A percentile compares a stretch with the other conserved stretches of the same genome.
Evolutionary conservation across 92 coral and sea anemone genomes (phyloP).

Genomic region (Phymanthus crucifer): DNA sequence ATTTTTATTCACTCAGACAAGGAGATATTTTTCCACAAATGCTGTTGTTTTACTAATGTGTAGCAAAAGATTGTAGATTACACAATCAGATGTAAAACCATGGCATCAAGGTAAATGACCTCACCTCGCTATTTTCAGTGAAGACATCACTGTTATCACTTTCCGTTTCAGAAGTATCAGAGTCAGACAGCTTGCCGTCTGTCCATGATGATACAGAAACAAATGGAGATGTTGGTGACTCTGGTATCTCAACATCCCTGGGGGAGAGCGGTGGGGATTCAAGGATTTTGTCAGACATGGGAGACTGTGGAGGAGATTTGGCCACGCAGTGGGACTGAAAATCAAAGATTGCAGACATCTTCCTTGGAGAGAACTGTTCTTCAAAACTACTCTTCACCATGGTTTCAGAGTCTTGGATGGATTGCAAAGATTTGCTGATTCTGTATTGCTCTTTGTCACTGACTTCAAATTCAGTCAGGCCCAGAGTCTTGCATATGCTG

Average conservation of each 20-base stretch:
- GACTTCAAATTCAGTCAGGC: constrained; percentile 86
- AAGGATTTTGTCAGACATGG: constrained; percentile 40
- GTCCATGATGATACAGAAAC: constrained; percentile 37
- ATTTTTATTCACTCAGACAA: not conserved
- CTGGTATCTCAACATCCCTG: constrained; percentile 15
- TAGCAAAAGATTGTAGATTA: not conserved
- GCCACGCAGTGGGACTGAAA: constrained; percentile 68
- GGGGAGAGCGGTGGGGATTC: constrained; percentile 52
- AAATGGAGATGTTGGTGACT: constrained; percentile 41
- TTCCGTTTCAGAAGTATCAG: constrained; percentile 83
- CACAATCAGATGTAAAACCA: not conserved
- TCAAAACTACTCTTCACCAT: constrained; percentile 65
- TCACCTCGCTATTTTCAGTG: constrained; percentile 62
- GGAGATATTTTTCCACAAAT: not conserved
- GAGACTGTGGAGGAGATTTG: constrained; percentile 79
- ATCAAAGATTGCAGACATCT: constrained; percentile 78
- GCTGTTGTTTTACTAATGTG: not conserved
- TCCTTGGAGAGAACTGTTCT: constrained; percentile 61
- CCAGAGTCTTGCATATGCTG: constrained; percentile 88
- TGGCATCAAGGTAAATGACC: not conserved
- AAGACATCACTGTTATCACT: constrained; percentile 79
- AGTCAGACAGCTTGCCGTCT: constrained; percentile 39
- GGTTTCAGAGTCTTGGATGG: constrained; percentile 70
- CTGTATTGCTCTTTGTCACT: constrained; percentile 79
- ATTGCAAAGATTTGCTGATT: constrained; percentile 57